These are phyloP conservation scores for Leuciscus idus DNA, from an alignment of 2,113 vertebrate genomes.

Conservation along the genomic window DNA sequence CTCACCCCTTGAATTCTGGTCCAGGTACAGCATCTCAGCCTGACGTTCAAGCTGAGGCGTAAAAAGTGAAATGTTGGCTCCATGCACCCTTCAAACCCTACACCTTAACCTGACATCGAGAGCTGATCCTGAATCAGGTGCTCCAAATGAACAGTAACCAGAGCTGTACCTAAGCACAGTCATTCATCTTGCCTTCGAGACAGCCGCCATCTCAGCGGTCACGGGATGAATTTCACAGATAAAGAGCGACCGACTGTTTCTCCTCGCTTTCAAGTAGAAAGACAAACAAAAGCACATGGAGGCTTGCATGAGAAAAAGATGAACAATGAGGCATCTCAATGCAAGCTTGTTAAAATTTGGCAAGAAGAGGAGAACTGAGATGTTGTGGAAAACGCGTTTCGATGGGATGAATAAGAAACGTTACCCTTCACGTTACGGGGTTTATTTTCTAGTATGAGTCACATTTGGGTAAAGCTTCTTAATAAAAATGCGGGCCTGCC, in stretches of 20 bases:
- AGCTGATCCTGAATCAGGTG: constrained; percentile 24
- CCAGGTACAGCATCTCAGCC: constrained; percentile 3
- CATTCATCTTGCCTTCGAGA: constrained; percentile 43
- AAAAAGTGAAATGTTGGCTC: constrained; percentile 1
- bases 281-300: constrained; percentile 57
- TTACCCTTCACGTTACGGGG: constrained; percentile 47
- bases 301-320: constrained; percentile 36
- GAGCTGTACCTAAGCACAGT: constrained; percentile 8
- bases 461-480: constrained; percentile 45
- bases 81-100: background rate
- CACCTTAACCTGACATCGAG: background rate
- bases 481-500: background rate
- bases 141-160: constrained; percentile 32
- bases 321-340: constrained; percentile 21
- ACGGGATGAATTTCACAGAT: constrained; percentile 55
- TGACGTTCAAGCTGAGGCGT: background rate
- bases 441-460: background rate
- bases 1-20: background rate
- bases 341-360: constrained; percentile 65
- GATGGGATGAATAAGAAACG: constrained; percentile 54
- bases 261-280: constrained; percentile 78
- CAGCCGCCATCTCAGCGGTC: constrained; percentile 47
- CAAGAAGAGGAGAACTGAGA: constrained; percentile 62
- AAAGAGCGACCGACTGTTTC: constrained; percentile 53
- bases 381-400: constrained; percentile 33